These are phyloP conservation scores for Holothuria leucospilota DNA, from an alignment of 53 echinoderm and acorn worm species.

Conservation along the genomic window DNA sequence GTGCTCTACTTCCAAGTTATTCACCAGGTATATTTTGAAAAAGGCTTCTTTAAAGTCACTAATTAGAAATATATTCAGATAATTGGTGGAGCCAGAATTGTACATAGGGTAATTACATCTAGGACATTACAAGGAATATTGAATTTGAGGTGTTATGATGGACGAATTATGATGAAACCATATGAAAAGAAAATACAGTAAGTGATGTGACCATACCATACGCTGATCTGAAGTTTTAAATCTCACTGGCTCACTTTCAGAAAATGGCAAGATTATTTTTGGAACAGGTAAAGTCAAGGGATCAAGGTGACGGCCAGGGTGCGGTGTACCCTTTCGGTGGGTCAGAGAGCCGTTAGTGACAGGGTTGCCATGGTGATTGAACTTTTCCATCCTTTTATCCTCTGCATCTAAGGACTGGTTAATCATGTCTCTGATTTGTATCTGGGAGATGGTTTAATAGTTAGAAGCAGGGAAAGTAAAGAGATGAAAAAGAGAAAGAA, in stretches of 20 bases:
- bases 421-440: slow-evolving; percentile 75
- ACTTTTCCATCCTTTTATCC: slow-evolving; percentile 51
- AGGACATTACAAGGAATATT: too few relatives aligned
- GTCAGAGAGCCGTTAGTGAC: slow-evolving; percentile 16
- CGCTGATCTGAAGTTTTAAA: slow-evolving; percentile 89
- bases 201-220: slow-evolving; percentile 70
- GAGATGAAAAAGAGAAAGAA: too few relatives aligned
- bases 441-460: slow-evolving; percentile 56
- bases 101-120: too few relatives aligned
- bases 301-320: slow-evolving; percentile 50
- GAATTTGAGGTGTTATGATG: too few relatives aligned
- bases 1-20: too few relatives aligned
- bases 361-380: slow-evolving; percentile 53
- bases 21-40: too few relatives aligned
- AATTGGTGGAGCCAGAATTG: too few relatives aligned
- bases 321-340: slow-evolving; percentile 21
- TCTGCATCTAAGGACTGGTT: slow-evolving; percentile 57
- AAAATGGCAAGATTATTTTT: slow-evolving; percentile 94
- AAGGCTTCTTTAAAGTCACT: too few relatives aligned
- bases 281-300: slow-evolving; percentile 89
- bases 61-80: too few relatives aligned
- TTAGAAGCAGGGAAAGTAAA: not conserved
- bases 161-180: not conserved
- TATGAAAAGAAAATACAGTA: not conserved
- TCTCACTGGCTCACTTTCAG: slow-evolving; percentile 85